A percentile compares a stretch with the other conserved stretches of the same genome.
Conservation (phyloP, 2,888 invertebrate genomes). For the Chaetogeoica ovagalla region DNA sequence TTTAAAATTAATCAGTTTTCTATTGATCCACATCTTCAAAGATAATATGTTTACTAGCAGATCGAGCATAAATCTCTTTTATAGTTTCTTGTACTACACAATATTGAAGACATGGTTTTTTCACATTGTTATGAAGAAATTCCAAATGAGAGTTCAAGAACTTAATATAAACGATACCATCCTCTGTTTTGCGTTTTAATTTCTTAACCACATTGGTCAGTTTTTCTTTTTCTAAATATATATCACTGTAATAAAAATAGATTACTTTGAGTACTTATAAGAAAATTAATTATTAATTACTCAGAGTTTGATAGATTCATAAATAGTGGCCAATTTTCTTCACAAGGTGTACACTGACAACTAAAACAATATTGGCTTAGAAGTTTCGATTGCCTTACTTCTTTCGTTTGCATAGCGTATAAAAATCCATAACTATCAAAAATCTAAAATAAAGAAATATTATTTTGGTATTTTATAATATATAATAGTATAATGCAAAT, state of each 20-base stretch:
- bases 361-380: conserved; percentile 76
- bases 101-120: conserved; percentile 56
- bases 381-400: conserved; percentile 66
- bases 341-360: conserved; percentile 78
- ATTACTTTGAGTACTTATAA: not conserved
- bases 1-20: no score
- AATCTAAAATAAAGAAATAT: conserved; percentile 60
- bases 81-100: conserved; percentile 57
- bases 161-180: conserved; percentile 44
- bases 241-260: not conserved
- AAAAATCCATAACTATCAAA: conserved; percentile 83
- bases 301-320: not conserved
- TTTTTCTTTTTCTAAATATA: no score
- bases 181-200: not conserved
- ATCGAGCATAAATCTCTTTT: conserved; percentile 54
- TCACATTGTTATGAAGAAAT: conserved; percentile 55
- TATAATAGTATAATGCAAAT: no score
- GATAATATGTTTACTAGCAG: conserved; percentile 8
- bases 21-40: no score
- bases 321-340: conserved; percentile 67
- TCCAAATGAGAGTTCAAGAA: conserved; percentile 55
- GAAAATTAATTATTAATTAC: not conserved
- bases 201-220: not conserved
- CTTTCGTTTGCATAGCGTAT: conserved; percentile 68
- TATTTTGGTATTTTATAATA: no score